These are phyloP conservation scores for Cataglyphis livida DNA, from an alignment of 2,888 invertebrate species.

Conservation along the genomic window DNA sequence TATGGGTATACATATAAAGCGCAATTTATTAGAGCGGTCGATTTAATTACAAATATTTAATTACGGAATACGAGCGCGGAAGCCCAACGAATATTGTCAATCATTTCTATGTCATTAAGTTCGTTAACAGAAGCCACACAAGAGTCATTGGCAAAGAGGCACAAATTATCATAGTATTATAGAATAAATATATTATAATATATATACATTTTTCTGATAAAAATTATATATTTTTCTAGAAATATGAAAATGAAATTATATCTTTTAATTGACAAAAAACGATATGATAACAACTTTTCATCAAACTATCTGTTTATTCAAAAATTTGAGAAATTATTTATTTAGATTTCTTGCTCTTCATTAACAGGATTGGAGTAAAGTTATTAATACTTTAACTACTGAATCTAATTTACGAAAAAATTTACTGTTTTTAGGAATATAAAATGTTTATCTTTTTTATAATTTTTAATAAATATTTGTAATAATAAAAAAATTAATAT, in stretches of 20 bases:
- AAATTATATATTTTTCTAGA: neutral
- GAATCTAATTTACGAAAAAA: neutral
- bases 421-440: neutral
- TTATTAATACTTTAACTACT: neutral
- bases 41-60: conserved; percentile 36
- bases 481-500: conserved; percentile 12
- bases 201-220: neutral
- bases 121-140: conserved; percentile 30
- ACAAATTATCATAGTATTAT: neutral
- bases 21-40: conserved; percentile 1
- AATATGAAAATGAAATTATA: neutral
- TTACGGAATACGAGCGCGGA: conserved; percentile 14
- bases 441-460: neutral
- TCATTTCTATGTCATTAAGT: conserved; percentile 22
- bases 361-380: neutral
- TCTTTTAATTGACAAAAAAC: neutral
- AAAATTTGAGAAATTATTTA: conserved; percentile 4
- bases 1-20: neutral
- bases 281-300: neutral
- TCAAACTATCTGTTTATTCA: neutral
- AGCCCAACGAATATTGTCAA: conserved; percentile 12
- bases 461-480: conserved; percentile 20
- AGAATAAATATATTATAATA: neutral
- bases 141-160: neutral
- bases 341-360: neutral